Conservation (phyloP, 2,888 invertebrate genomes). For the Tetropium fuscum region DNA sequence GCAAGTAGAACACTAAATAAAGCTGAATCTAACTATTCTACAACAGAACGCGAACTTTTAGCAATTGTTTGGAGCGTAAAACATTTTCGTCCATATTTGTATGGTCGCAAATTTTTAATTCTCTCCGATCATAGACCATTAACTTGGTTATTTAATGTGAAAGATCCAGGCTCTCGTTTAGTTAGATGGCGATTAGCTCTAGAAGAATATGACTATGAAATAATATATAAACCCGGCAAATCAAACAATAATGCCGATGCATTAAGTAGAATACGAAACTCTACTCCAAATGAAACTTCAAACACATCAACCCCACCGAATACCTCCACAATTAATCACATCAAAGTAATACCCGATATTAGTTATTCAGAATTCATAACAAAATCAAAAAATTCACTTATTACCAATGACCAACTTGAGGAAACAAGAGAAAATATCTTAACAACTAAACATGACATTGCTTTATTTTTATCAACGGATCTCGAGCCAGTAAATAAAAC, state of each 20-base stretch:
- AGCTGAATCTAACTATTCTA: conserved; percentile 56
- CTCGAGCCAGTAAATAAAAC: conserved; percentile 2
- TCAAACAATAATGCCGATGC: conserved; percentile 44
- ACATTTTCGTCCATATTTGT: conserved; percentile 59
- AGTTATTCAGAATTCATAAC: conserved; percentile 4
- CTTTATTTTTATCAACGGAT: conserved; percentile 5
- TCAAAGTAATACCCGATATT: too few species aligned
- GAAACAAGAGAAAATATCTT: conserved; percentile 11
- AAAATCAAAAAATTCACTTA: conserved; percentile 1
- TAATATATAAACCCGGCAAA: conserved; percentile 35
- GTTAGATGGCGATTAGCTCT: conserved; percentile 53
- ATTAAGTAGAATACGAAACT: conserved; percentile 26
- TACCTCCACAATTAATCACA: too few species aligned
- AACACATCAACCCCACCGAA: not conserved
- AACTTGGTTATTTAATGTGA: conserved; percentile 53
- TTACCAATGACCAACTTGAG: conserved; percentile 5
- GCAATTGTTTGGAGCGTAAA: conserved; percentile 56
- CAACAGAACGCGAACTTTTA: conserved; percentile 58
- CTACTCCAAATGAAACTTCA: not conserved
- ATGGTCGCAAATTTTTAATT: conserved; percentile 56
- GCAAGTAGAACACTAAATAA: conserved; percentile 53
- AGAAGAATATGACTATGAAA: conserved; percentile 51
- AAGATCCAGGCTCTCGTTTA: conserved; percentile 51
- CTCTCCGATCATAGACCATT: conserved; percentile 58
- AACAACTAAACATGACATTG: not conserved